Evolutionary conservation across 2,888 invertebrate genomes (phyloP), one percentile per base, ranked within the genome.

Genomic region (Hedya salicella): DNA sequence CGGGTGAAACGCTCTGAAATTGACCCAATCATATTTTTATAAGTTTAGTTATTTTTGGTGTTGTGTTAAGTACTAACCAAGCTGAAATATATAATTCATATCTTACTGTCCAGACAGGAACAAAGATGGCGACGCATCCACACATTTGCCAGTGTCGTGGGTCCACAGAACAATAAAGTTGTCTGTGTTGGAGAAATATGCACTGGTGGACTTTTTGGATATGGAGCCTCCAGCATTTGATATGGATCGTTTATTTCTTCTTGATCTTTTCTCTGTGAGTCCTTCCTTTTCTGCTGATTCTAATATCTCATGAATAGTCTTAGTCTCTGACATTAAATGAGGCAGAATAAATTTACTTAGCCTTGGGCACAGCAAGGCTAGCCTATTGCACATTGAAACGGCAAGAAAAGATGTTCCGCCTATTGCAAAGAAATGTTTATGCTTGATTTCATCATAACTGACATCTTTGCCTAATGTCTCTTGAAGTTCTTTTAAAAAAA

Each of bases 331-430:
- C 56, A 96, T 79, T 59, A 95, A 85, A 71, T 90, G 82, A 32
- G 93, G 91, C 32, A 95, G 80, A 53, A 95, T 89, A 62, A 93
- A 75, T 25, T 93, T 92, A 48, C 91, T 89, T 61, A 93, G 85
- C 44, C 80, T 74, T 8, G 90, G 86, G 36, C 81, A 80, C 19
- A 71, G 70, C 25, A 88, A 75, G 54, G 94, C 93, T 54, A 96
- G 77, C 73, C 93, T 93, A 72, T 93, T 93, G 42, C 93, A 89
- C 62, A 96, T 87, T 70, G 95, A 92, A 9, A 96, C 86, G 14
- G 95, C 96, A 32, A 91, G 82, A 68, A 97, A 91, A 0, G 97
- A 97, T 75, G 94, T 95, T 2, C 96, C 97, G 30, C 97, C 96
- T 56, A 93, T 78, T 40, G 93, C 85, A 64, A 93, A 82, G 82